phyloP scores from a whole-genome alignment of 2,888 invertebrate species.

The Blastobasis adustella region DNA sequence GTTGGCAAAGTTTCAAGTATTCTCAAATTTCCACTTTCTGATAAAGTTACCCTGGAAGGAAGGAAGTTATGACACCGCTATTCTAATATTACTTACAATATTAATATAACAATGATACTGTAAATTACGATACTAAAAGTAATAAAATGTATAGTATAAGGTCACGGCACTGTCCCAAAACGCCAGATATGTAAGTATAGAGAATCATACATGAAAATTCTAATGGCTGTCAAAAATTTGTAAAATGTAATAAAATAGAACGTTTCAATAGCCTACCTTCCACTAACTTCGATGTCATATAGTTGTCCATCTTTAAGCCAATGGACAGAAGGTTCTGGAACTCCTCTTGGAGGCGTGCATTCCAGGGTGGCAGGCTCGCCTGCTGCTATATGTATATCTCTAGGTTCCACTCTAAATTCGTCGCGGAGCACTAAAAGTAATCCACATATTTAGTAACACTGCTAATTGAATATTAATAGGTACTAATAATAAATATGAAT shows the following conservation, averaged over 20 bases:
- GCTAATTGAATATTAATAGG: no score
- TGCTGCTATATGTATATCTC: slow-evolving; percentile 92
- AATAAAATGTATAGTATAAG: no score
- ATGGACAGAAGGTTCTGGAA: slow-evolving; percentile 93
- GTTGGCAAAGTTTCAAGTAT: slow-evolving; percentile 91
- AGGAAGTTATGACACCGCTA: not conserved
- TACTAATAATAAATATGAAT: no score
- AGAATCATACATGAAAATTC: not conserved
- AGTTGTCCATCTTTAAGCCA: slow-evolving; percentile 88
- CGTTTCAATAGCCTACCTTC: slow-evolving; percentile 62
- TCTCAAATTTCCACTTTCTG: slow-evolving; percentile 92
- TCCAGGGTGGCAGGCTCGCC: slow-evolving; percentile 94
- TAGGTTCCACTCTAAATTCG: slow-evolving; percentile 94
- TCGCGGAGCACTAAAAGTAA: slow-evolving; percentile 88
- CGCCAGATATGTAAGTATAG: no score
- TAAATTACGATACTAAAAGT: no score
- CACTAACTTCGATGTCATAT: slow-evolving; percentile 77
- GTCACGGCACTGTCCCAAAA: no score
- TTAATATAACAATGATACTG: no score
- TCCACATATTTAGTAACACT: not conserved
- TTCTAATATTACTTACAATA: not conserved
- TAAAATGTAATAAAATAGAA: not conserved
- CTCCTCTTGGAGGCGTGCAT: slow-evolving; percentile 95
- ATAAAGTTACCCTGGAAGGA: slow-evolving; percentile 80
- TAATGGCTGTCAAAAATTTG: not conserved